These are phyloP conservation scores for Bombylius major DNA, from an alignment of 2,888 invertebrate species.

Conservation along the genomic window DNA sequence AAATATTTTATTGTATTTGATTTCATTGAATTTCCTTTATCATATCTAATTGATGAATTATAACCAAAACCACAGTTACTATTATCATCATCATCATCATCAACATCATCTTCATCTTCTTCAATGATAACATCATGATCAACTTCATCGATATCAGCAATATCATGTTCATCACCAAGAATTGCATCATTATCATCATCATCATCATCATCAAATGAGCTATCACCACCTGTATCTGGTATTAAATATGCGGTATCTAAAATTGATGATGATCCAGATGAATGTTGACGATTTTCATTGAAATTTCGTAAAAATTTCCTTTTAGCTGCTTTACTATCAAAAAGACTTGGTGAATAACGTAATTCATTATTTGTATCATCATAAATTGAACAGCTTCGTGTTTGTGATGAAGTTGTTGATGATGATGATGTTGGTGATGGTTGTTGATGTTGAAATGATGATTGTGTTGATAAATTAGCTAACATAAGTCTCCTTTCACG, in stretches of 20 bases:
- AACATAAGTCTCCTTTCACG: constrained; percentile 35
- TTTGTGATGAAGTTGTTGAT: constrained; percentile 26
- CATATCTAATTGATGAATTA: neutral
- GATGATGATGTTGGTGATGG: constrained; percentile 33
- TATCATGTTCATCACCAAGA: constrained; percentile 22
- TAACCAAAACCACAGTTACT: too few relatives aligned
- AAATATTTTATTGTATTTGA: neutral
- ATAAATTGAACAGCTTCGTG: constrained; percentile 31
- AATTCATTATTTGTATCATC: constrained; percentile 28
- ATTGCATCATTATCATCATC: constrained; percentile 20
- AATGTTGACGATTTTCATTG: constrained; percentile 5
- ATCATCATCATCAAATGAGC: constrained; percentile 27
- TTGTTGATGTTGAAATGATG: constrained; percentile 30
- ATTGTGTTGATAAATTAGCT: constrained; percentile 34
- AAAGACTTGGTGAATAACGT: constrained; percentile 24
- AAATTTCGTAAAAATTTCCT: constrained; percentile 7
- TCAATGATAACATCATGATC: constrained; percentile 27
- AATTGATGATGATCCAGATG: constrained; percentile 24
- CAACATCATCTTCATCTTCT: constrained; percentile 28
- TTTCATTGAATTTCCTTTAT: neutral
- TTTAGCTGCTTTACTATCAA: constrained; percentile 19
- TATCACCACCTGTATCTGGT: constrained; percentile 30
- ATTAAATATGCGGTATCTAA: constrained; percentile 33
- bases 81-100: constrained; percentile 21
- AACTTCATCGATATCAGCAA: constrained; percentile 17